These are phyloP conservation scores for Sebastes goodei DNA, from an alignment of 2,797 vertebrate species.

Conservation along the genomic window DNA sequence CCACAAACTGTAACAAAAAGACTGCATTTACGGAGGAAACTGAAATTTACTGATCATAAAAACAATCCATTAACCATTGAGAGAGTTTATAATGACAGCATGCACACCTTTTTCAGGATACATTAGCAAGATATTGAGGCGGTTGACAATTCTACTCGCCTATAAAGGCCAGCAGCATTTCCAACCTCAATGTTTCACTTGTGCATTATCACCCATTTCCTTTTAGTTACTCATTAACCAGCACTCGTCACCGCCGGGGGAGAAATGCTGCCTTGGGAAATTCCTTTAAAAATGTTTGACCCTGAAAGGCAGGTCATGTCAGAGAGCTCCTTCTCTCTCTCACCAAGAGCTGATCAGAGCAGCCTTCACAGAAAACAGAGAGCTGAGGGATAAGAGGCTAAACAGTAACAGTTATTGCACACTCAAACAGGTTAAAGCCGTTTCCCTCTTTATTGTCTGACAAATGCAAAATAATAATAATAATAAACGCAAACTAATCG, in stretches of 20 bases:
- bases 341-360: neutral
- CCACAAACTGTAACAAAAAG: neutral
- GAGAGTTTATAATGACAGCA: neutral
- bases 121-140: neutral
- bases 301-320: conserved; percentile 1
- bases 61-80: neutral
- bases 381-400: neutral
- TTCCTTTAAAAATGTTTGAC: conserved; percentile 18
- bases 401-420: neutral
- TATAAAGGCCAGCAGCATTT: neutral
- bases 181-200: neutral
- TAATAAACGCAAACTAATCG: too few relatives aligned
- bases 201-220: conserved; percentile 5
- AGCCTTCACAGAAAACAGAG: neutral
- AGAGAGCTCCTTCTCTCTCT: neutral
- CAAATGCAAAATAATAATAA: neutral
- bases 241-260: neutral
- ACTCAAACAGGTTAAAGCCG: neutral
- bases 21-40: neutral
- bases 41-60: neutral
- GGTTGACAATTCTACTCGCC: neutral
- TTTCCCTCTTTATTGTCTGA: neutral
- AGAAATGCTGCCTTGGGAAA: neutral
- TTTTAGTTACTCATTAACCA: conserved; percentile 17
- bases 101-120: neutral